These are phyloP conservation scores for Andricus grossulariae DNA, from an alignment of 1,140 invertebrate species.

Conservation along the genomic window DNA sequence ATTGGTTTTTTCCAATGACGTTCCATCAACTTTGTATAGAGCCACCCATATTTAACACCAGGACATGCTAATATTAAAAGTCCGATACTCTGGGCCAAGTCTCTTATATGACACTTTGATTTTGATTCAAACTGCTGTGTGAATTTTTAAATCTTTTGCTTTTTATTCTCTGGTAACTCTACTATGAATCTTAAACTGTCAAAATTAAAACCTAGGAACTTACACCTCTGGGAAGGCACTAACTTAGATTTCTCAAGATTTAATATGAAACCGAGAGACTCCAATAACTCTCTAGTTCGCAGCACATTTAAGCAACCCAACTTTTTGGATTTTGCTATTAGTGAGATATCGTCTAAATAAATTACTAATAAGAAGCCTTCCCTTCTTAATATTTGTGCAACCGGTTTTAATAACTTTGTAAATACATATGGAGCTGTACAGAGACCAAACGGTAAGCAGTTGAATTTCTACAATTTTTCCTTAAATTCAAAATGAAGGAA, in stretches of 20 bases:
- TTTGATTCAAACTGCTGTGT: background rate
- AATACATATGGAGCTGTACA: slow-evolving; percentile 38
- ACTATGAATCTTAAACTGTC: slow-evolving; percentile 23
- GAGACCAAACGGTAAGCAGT: slow-evolving; percentile 41
- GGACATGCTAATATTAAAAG: too few species aligned
- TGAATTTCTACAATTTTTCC: slow-evolving; percentile 36
- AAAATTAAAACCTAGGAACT: slow-evolving; percentile 40
- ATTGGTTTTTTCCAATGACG: slow-evolving; percentile 24
- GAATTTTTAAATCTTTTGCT: background rate
- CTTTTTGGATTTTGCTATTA: background rate
- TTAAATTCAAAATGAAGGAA: slow-evolving; percentile 44
- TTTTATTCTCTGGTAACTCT: background rate
- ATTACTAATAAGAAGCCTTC: slow-evolving; percentile 34
- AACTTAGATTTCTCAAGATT: slow-evolving; percentile 39
- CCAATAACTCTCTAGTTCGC: slow-evolving; percentile 28
- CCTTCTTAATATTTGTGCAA: slow-evolving; percentile 32
- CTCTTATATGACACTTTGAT: slow-evolving; percentile 31
- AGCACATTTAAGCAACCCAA: too few species aligned
- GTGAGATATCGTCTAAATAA: background rate
- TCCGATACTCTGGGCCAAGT: slow-evolving; percentile 27
- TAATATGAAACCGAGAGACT: slow-evolving; percentile 39
- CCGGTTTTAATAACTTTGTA: slow-evolving; percentile 28
- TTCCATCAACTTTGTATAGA: slow-evolving; percentile 28
- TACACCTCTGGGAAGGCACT: slow-evolving; percentile 23
- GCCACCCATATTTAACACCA: too few species aligned